phyloP scores from a whole-genome alignment of 2,113 vertebrate species.

The Colossoma macropomum region DNA sequence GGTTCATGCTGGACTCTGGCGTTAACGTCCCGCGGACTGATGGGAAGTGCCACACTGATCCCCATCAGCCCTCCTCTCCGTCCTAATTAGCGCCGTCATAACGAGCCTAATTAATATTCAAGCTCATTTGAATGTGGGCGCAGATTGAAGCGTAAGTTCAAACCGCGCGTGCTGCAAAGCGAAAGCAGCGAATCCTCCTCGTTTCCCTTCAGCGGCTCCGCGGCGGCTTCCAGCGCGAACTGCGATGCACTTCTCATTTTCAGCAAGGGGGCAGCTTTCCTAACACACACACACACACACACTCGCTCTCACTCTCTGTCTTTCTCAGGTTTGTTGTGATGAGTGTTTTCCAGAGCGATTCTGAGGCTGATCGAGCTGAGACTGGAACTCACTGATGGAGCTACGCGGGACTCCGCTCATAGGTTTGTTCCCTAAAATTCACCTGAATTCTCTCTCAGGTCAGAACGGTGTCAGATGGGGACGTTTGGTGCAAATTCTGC shows the following conservation, averaged over 20 bases:
- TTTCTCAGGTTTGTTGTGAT: slow-evolving; percentile 56
- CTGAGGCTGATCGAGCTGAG: slow-evolving; percentile 47
- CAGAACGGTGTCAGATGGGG: not conserved
- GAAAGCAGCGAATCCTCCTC: too few species aligned
- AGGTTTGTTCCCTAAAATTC: slow-evolving; percentile 62
- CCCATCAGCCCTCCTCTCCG: slow-evolving; percentile 85
- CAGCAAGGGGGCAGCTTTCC: not conserved
- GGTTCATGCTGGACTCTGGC: not conserved
- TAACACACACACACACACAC: not conserved
- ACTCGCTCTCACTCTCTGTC: not conserved
- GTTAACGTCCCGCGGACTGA: slow-evolving; percentile 61
- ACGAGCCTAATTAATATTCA: slow-evolving; percentile 91
- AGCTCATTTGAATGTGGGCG: slow-evolving; percentile 79
- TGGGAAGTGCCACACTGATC: slow-evolving; percentile 78
- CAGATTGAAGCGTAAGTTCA: slow-evolving; percentile 40
- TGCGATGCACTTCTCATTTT: not conserved
- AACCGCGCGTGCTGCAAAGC: not conserved
- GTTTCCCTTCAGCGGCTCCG: not conserved
- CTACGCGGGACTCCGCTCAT: slow-evolving; percentile 49
- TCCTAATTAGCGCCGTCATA: slow-evolving; percentile 92
- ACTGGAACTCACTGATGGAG: slow-evolving; percentile 29
- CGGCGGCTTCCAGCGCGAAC: not conserved
- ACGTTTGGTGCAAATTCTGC: not conserved
- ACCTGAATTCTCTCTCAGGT: slow-evolving; percentile 17
- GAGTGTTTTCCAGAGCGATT: slow-evolving; percentile 25